Evolutionary conservation across 2,113 vertebrate genomes (phyloP).

Genomic region (Oncorhynchus keta): DNA sequence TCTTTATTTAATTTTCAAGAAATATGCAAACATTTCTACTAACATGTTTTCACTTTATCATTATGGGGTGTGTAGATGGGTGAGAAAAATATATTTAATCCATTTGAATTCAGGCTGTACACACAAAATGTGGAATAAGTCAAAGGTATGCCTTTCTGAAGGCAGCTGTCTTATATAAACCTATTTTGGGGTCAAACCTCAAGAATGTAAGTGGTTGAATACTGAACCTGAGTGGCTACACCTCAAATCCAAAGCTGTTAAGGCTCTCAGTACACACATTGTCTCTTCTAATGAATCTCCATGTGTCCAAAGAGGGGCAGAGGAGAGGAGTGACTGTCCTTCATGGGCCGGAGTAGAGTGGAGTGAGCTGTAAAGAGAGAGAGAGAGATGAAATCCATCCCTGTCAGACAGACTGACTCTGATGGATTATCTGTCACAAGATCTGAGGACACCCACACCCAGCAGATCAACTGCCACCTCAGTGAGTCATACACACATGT

Average conservation of each 20-base stretch:
- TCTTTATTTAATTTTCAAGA: too few species aligned
- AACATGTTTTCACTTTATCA: too few species aligned
- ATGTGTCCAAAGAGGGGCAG: not conserved
- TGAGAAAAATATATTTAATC: too few species aligned
- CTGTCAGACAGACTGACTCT: conserved; percentile 72
- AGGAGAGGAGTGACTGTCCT: conserved; percentile 48
- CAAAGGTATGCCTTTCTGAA: too few species aligned
- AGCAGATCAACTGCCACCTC: conserved; percentile 65
- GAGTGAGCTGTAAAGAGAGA: conserved; percentile 7
- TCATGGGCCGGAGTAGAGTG: conserved; percentile 10
- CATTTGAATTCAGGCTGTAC: too few species aligned
- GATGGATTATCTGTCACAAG: conserved; percentile 79
- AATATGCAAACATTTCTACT: too few species aligned
- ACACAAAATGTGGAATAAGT: too few species aligned
- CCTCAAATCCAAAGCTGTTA: not conserved
- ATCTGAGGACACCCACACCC: conserved; percentile 62
- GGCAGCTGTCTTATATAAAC: too few species aligned
- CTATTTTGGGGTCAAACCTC: too few species aligned
- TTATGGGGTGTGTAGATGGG: too few species aligned
- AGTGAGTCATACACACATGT: conserved; percentile 22
- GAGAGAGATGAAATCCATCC: conserved; percentile 63
- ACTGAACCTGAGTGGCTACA: not conserved
- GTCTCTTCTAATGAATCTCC: not conserved
- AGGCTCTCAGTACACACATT: too few species aligned
- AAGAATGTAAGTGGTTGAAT: too few species aligned